These are phyloP conservation scores for Hylyphantes graminicola DNA, from an alignment of 1,140 invertebrate species.

Conservation along the genomic window DNA sequence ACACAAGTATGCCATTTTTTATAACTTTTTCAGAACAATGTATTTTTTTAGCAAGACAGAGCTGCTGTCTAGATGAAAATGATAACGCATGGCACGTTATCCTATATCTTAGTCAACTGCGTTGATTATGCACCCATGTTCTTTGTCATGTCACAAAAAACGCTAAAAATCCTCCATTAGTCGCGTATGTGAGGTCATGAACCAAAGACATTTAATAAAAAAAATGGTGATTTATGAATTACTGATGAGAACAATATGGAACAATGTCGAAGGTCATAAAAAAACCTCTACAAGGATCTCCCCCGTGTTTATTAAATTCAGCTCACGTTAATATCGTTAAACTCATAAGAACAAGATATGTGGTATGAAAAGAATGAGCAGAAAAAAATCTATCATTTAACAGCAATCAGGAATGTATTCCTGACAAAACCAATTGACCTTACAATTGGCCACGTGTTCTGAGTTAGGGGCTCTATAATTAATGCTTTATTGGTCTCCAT, in stretches of 20 bases:
- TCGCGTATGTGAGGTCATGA: constrained; percentile 3
- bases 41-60: too few species aligned
- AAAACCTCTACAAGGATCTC: constrained; percentile 12
- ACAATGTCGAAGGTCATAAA: constrained; percentile 28
- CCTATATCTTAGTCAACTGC: background rate
- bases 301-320: constrained; percentile 25
- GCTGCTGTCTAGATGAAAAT: too few species aligned
- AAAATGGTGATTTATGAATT: constrained; percentile 24
- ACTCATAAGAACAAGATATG: constrained; percentile 1
- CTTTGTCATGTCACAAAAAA: background rate
- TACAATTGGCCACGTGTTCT: constrained; percentile 1
- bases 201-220: constrained; percentile 12
- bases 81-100: too few species aligned
- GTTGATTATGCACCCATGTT: constrained; percentile 24
- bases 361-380: constrained; percentile 1
- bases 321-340: constrained; percentile 16
- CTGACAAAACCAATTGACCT: constrained; percentile 48
- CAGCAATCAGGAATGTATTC: constrained; percentile 10
- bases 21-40: too few species aligned
- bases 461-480: constrained; percentile 46
- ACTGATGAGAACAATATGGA: constrained; percentile 15
- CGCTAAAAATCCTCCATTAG: background rate
- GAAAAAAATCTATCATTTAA: constrained; percentile 23
- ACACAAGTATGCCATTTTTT: too few species aligned
- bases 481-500: constrained; percentile 51